Percentiles rank a stretch among this genome's conserved stretches.
Conservation (phyloP, 2,888 invertebrate genomes). For the Volucella inanis region DNA sequence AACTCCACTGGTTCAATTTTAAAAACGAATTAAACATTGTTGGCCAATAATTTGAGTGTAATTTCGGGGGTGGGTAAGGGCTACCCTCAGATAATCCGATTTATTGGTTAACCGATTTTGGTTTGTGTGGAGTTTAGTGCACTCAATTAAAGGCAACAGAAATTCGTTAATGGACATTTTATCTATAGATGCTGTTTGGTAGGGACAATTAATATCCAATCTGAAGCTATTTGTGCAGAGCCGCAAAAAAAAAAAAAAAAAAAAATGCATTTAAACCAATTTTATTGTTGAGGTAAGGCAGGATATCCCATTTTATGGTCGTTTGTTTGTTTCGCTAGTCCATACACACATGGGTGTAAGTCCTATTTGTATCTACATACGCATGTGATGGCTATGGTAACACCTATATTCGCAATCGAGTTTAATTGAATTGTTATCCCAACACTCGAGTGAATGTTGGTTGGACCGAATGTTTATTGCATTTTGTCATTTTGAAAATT, state of each 20-base stretch:
- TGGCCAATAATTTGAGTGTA: conserved; percentile 20
- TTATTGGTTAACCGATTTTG: conserved; percentile 36
- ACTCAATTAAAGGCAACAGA: conserved; percentile 44
- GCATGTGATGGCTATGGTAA: not conserved
- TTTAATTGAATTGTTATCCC: conserved; percentile 52
- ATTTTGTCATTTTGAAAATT: conserved; percentile 30
- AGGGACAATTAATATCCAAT: conserved; percentile 33
- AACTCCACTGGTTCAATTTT: conserved; percentile 10
- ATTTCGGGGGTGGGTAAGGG: not conserved
- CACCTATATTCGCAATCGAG: conserved; percentile 17
- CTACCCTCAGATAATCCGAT: conserved; percentile 36
- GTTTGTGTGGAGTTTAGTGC: conserved; percentile 29
- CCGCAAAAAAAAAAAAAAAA: conserved; percentile 8
- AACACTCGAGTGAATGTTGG: conserved; percentile 13
- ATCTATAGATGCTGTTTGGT: not conserved
- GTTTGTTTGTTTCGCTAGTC: not conserved
- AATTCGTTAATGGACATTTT: not conserved
- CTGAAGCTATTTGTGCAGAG: conserved; percentile 18
- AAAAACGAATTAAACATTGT: conserved; percentile 46
- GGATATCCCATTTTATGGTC: conserved; percentile 30
- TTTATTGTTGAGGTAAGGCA: not conserved
- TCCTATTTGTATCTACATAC: not conserved
- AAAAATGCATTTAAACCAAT: conserved; percentile 2
- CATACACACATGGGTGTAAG: too few species aligned
- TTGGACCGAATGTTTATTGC: conserved; percentile 25